phyloP scores from a whole-genome alignment of 1,140 invertebrate genomes.

The Micrasema longulum region DNA sequence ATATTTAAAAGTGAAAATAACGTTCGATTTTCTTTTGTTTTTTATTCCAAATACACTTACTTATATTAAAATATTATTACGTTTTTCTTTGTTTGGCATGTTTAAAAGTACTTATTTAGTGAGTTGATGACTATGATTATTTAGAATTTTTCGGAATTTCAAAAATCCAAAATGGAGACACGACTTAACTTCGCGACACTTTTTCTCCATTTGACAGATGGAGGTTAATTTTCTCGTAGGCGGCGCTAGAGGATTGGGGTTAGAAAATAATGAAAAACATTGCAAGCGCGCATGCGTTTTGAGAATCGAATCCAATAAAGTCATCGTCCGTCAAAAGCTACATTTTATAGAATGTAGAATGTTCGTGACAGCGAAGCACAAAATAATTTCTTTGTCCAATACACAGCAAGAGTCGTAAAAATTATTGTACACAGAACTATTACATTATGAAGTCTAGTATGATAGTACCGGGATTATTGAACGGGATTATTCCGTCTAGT shows the following conservation, averaged over 20 bases:
- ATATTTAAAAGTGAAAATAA: neutral
- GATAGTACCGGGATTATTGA: too few relatives aligned
- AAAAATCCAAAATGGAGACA: constrained; percentile 15
- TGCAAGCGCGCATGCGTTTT: constrained; percentile 18
- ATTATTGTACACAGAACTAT: too few relatives aligned
- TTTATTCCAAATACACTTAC: too few relatives aligned
- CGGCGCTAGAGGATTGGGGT: constrained; percentile 28
- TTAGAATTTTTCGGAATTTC: constrained; percentile 14
- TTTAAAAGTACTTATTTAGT: neutral
- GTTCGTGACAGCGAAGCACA: neutral
- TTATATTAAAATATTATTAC: too few relatives aligned
- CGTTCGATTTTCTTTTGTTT: too few relatives aligned
- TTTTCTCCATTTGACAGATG: constrained; percentile 34
- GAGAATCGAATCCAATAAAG: constrained; percentile 18
- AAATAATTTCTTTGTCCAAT: neutral
- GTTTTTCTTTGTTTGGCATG: too few relatives aligned
- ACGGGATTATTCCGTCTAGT: too few relatives aligned
- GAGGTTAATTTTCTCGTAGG: constrained; percentile 24
- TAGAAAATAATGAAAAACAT: constrained; percentile 33
- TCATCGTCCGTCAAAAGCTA: constrained; percentile 10
- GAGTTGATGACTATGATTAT: neutral
- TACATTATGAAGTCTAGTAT: too few relatives aligned
- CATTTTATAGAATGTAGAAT: neutral
- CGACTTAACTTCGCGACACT: constrained; percentile 4
- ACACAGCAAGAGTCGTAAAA: too few relatives aligned